phyloP scores from a whole-genome alignment of 2,113 vertebrate genomes.

The Syrmaticus mikado region DNA sequence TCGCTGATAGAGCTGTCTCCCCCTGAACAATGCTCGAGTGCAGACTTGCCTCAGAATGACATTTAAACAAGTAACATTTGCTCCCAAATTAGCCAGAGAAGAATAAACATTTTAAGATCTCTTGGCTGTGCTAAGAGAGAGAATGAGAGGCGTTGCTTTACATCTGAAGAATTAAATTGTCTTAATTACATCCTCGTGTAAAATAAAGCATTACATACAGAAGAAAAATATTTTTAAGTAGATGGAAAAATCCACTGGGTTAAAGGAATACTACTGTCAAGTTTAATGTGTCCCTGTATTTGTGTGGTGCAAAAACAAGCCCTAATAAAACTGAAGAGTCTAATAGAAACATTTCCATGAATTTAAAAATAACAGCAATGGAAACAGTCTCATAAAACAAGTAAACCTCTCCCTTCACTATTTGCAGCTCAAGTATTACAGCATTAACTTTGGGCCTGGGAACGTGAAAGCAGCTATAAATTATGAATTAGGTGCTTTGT shows the following conservation, averaged over 20 bases:
- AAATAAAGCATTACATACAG: conserved; percentile 46
- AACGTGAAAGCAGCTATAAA: conserved; percentile 30
- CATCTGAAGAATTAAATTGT: conserved; percentile 32
- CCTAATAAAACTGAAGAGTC: conserved; percentile 47
- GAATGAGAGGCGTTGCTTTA: conserved; percentile 16
- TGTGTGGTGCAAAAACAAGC: conserved; percentile 32
- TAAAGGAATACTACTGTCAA: conserved; percentile 49
- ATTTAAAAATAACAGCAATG: conserved; percentile 49
- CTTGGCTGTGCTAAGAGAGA: conserved; percentile 12
- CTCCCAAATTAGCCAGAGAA: conserved; percentile 31
- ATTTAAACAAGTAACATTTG: conserved; percentile 43
- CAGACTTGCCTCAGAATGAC: background rate
- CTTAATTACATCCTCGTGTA: conserved; percentile 65
- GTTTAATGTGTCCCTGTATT: conserved; percentile 9
- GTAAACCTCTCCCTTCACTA: conserved; percentile 28
- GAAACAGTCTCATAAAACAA: conserved; percentile 55
- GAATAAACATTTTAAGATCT: conserved; percentile 40
- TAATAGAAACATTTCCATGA: conserved; percentile 46
- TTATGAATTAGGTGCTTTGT: conserved; percentile 17
- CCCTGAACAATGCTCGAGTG: background rate
- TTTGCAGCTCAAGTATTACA: conserved; percentile 14
- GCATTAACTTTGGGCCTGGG: background rate
- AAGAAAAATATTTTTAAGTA: conserved; percentile 54
- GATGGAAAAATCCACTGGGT: conserved; percentile 52
- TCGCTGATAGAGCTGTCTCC: background rate